Base-by-base conservation (phyloP, 2,888 invertebrate genomes). In the Clivina fossor region DNA sequence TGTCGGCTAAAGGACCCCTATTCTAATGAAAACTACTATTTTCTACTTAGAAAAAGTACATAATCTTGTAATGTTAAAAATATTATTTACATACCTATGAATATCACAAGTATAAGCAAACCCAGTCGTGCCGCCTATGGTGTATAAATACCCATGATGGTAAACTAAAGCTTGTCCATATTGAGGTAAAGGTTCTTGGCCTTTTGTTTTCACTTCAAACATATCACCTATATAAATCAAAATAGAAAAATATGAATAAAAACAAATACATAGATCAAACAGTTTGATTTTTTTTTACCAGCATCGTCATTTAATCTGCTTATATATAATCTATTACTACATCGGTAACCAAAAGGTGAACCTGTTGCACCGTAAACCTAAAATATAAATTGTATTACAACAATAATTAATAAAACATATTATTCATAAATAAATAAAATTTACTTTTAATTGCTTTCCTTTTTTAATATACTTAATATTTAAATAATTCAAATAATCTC, bases 121-220 rank as follows among this genome's bases (percentile, higher is more conserved):
- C 18, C 95, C 95, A 60, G 91, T 90, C 3, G 96, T 96, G 1
- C 95, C 95, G 22, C 95, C 96, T 66, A 94, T 83, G 3, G 90
- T 86, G 69, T 93, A 95, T 59, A 95, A 78, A 72, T 81, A 82
- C 24, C 82, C 80, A 62, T 81, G 76, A 63, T 87, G 80, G 61
- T 83, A 82, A 41, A 88, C 76, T 64, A 92, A 80, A 47, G 93
- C 88, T 72, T 94, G 93, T 0, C 95, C 95, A 74, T 96, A 95
- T 62, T 87, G 86, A 0, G 90, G 86, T n/a, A 82, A 80, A 1
- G 95, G 95, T 58, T 80, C 73, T 22, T 83, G 78, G 0, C 93
- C 93, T 4, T 75, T 76, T 0, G 85, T 85, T 48, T 80, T 75
- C 1, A 92, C 71, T 20, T 81, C 75, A 51, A 77, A 75, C 72